phyloP scores from a whole-genome alignment of 1,140 invertebrate species.

The Spodoptera litura region DNA sequence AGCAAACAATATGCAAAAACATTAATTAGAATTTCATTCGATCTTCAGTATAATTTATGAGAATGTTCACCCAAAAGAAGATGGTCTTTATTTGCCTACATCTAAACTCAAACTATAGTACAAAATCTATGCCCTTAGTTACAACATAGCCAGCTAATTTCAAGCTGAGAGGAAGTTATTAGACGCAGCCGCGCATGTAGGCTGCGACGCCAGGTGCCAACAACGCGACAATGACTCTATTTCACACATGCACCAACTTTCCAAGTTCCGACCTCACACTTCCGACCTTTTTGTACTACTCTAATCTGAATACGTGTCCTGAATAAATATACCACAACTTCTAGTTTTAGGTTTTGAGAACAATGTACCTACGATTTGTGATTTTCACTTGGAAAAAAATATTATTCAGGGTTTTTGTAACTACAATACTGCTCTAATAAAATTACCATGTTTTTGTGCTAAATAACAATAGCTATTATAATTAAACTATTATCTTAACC shows the following conservation, averaged over 20 bases:
- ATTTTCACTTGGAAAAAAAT: background rate
- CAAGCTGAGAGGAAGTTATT: slow-evolving; percentile 21
- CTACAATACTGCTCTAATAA: too few relatives aligned
- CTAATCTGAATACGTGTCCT: background rate
- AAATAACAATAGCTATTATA: too few relatives aligned
- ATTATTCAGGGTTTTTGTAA: too few relatives aligned
- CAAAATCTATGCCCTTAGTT: background rate
- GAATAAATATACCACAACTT: background rate
- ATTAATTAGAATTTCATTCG: too few relatives aligned
- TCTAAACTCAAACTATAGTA: background rate
- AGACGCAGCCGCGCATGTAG: background rate
- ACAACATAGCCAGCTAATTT: background rate
- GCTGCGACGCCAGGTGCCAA: background rate
- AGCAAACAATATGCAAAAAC: too few relatives aligned
- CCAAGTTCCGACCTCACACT: too few relatives aligned
- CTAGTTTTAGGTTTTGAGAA: background rate
- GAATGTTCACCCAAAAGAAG: too few relatives aligned
- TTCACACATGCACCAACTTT: slow-evolving; percentile 5
- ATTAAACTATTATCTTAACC: too few relatives aligned
- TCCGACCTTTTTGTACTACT: background rate
- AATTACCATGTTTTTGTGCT: too few relatives aligned
- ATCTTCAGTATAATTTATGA: too few relatives aligned
- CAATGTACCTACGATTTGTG: background rate
- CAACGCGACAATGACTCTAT: background rate
- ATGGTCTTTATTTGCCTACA: background rate